phyloP scores from a whole-genome alignment of 2,888 invertebrate species.

The Pristionchus maxplancki region DNA sequence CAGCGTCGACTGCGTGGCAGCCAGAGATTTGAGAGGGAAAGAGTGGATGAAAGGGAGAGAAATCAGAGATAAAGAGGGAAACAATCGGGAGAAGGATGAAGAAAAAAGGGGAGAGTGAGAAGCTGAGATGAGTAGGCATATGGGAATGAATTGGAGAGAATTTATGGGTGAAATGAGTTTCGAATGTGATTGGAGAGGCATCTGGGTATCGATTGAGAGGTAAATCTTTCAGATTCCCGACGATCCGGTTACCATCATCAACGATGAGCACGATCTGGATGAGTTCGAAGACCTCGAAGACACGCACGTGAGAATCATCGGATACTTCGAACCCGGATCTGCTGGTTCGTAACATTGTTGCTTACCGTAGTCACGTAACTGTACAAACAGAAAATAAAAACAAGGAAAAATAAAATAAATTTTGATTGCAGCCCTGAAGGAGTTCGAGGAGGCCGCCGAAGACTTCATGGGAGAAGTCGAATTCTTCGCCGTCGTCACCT shows the following conservation, averaged over 20 bases:
- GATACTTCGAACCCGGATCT: conserved; percentile 78
- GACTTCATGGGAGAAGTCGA: conserved; percentile 78
- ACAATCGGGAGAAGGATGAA: neutral
- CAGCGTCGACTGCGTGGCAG: conserved; percentile 38
- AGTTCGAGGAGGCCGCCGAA: conserved; percentile 78
- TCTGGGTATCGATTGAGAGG: neutral
- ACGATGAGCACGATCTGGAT: conserved; percentile 77
- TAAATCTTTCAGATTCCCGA: conserved; percentile 74
- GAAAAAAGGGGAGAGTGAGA: neutral
- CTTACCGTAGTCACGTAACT: no score
- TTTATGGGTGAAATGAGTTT: neutral
- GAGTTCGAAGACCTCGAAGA: conserved; percentile 77
- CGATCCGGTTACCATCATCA: conserved; percentile 78
- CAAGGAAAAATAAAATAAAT: no score
- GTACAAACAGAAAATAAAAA: no score
- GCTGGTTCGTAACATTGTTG: conserved; percentile 58
- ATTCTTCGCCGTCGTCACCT: conserved; percentile 77
- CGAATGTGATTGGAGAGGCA: neutral
- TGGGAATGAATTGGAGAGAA: conserved; percentile 47
- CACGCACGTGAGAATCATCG: conserved; percentile 75
- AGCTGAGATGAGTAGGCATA: conserved; percentile 18
- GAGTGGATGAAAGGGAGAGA: neutral
- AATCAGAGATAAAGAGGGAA: conserved; percentile 18
- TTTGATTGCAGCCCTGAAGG: conserved; percentile 72
- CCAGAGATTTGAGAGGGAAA: neutral